Base-by-base conservation (phyloP, 2,113 vertebrate genomes). In the Lipotes vexillifer region DNA sequence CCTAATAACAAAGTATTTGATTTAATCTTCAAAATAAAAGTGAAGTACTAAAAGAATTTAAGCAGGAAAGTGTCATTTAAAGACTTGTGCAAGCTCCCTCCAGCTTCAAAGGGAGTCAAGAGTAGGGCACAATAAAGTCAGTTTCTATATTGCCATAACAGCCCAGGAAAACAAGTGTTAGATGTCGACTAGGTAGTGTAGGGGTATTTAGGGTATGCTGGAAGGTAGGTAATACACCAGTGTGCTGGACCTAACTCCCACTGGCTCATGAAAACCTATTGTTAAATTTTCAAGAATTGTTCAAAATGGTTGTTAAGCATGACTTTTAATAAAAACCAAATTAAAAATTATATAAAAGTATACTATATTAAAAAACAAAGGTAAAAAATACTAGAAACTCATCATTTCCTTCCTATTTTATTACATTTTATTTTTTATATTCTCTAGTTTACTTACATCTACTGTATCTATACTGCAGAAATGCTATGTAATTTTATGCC, bases 11-110 rank as follows among this genome's bases (percentile, higher is more conserved):
- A 80, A 89, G 31, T 3, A 63, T 41, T 68, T 92, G 44, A 11
- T 31, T 87, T 86, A 18, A 46, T 23, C 46, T 77, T 94, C 36
- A 85, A 52, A 61, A 95, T 61, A 85, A 68, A 93, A 18, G 6
- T 15, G 36, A 93, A 90, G 4, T 63, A 20, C 31, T 95, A 41
- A 36, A 78, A 13, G 20, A 80, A 6, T 89, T 95, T 38, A 78
- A 41, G 25, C 8, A 65, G n/a, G 2, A 91, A 69, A 29, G 2
- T 68, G 5, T 75, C 49, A 33, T 66, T 15, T 36, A 81, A 29
- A 55, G 33, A 61, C 69, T 36, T 68, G 29, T 27, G 18, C 8
- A 82, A 68, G 17, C 9, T 82, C n/a, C 3, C 12, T 68, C 17
- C 68, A 25, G 10, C 41, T 46, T 68, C 12, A 52, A 36, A 90